A percentile compares a stretch with the other conserved stretches of the same genome.
phyloP scores from a whole-genome alignment of 2,888 invertebrate genomes.

The Drosophila fungiperda region DNA sequence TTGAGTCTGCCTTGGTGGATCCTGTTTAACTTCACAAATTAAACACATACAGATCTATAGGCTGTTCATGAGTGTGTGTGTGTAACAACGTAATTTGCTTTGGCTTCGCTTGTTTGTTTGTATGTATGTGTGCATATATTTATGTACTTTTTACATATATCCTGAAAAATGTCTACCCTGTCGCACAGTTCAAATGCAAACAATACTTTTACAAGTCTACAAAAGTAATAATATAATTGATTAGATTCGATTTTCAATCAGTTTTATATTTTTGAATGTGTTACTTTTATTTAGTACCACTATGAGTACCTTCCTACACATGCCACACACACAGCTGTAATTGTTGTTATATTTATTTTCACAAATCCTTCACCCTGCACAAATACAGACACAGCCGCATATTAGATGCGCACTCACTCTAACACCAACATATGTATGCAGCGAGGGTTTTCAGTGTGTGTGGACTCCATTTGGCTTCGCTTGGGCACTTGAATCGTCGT shows the following conservation, averaged over 20 bases:
- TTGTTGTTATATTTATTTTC: constrained; percentile 72
- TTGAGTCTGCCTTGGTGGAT: constrained; percentile 60
- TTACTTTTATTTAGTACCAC: constrained; percentile 26
- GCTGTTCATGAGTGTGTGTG: constrained; percentile 17
- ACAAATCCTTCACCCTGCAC: constrained; percentile 49
- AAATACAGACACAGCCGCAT: constrained; percentile 11
- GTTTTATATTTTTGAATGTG: neutral
- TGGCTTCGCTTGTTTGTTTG: constrained; percentile 54
- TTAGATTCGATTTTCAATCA: neutral
- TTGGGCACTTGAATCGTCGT: constrained; percentile 56
- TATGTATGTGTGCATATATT: constrained; percentile 11
- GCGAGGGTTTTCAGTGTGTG: constrained; percentile 52
- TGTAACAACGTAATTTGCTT: constrained; percentile 62
- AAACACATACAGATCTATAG: constrained; percentile 18
- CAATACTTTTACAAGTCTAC: too few relatives aligned
- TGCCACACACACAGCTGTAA: constrained; percentile 66
- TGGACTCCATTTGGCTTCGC: constrained; percentile 78
- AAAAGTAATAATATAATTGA: neutral
- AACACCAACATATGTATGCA: constrained; percentile 15
- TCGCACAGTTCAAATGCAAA: constrained; percentile 20
- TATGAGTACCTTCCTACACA: constrained; percentile 33
- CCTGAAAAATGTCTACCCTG: constrained; percentile 68
- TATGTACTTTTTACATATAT: constrained; percentile 31
- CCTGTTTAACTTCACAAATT: constrained; percentile 47
- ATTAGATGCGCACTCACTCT: constrained; percentile 22